These are phyloP conservation scores for Melanerpes aurifrons DNA, from an alignment of 2,113 vertebrate genomes.

Conservation along the genomic window DNA sequence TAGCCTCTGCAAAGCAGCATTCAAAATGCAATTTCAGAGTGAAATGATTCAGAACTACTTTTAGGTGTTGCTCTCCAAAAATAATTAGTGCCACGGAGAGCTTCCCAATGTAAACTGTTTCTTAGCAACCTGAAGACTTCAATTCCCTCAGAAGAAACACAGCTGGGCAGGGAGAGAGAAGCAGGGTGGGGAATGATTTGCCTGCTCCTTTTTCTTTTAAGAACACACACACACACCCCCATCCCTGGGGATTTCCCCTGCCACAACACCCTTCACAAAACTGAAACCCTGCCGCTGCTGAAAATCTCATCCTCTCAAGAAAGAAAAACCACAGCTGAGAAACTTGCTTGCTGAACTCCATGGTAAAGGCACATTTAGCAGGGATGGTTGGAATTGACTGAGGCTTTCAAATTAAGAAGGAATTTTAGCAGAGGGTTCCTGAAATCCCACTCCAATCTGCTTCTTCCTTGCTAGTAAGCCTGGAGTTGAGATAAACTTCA, in stretches of 20 bases:
- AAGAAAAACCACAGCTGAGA: not conserved
- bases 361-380: not conserved
- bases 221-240: not conserved
- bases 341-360: not conserved
- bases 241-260: not conserved
- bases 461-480: not conserved
- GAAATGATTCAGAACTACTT: not conserved
- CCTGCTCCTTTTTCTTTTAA: not conserved
- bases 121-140: not conserved
- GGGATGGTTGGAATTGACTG: not conserved
- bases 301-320: not conserved
- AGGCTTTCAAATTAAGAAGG: not conserved
- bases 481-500: not conserved
- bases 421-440: not conserved
- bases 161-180: no score
- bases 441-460: not conserved
- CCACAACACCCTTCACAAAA: not conserved
- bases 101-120: not conserved
- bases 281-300: not conserved
- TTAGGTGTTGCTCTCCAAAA: not conserved
- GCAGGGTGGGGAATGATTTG: not conserved
- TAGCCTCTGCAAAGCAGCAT: not conserved
- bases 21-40: not conserved
- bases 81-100: not conserved
- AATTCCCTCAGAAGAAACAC: not conserved